These are phyloP conservation scores for Drosophila chauvacae DNA, from an alignment of 1,140 invertebrate genomes.

Conservation along the genomic window DNA sequence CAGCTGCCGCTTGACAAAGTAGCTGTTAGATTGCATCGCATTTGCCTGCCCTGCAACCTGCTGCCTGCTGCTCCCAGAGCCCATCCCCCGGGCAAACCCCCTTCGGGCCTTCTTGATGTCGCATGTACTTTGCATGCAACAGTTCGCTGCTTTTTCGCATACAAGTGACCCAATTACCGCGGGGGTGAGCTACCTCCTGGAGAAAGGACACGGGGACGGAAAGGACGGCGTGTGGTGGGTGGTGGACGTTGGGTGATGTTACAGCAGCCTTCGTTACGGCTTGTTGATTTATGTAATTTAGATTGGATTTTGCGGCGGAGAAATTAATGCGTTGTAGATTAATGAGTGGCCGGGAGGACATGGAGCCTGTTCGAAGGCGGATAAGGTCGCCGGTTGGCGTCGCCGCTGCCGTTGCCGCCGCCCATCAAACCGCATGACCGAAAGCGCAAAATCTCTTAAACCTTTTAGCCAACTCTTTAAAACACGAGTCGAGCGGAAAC, in stretches of 20 bases:
- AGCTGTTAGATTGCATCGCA: conserved; percentile 78
- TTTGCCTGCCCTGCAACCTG: conserved; percentile 41
- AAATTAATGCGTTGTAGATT: conserved; percentile 80
- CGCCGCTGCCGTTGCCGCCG: conserved; percentile 1
- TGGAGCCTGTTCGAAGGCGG: conserved; percentile 30
- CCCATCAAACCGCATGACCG: conserved; percentile 48
- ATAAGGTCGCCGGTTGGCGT: conserved; percentile 31
- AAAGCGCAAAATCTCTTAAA: conserved; percentile 68
- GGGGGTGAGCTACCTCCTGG: conserved; percentile 10
- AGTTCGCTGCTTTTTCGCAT: conserved; percentile 81
- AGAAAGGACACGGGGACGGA: conserved; percentile 1
- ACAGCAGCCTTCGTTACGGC: conserved; percentile 67
- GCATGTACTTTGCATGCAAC: conserved; percentile 71
- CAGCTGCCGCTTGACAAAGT: conserved; percentile 78
- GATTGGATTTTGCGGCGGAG: conserved; percentile 80
- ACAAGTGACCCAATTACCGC: conserved; percentile 78
- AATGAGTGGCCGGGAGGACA: conserved; percentile 73
- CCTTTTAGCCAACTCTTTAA: conserved; percentile 71
- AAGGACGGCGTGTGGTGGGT: background rate
- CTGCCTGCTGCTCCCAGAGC: conserved; percentile 5
- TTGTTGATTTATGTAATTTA: conserved; percentile 82
- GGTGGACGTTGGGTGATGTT: conserved; percentile 2
- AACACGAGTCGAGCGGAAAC: conserved; percentile 12
- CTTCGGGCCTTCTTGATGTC: conserved; percentile 20
- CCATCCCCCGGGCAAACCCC: background rate